Evolutionary conservation across 1,140 invertebrate genomes (phyloP).

Genomic region (Metaphire vulgaris): DNA sequence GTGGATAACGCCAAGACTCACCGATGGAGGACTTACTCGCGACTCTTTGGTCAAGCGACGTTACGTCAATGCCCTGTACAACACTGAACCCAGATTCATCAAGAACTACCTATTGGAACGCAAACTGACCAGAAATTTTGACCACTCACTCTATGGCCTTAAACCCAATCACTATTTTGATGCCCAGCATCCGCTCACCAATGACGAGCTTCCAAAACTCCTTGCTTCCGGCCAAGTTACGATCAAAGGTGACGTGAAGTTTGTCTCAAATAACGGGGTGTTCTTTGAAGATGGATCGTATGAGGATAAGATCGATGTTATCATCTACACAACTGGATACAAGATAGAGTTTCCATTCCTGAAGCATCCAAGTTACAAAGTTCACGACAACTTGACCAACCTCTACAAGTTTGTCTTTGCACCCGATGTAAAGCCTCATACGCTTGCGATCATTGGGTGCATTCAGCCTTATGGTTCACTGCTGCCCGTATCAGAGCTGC

Average conservation of each 20-base stretch:
- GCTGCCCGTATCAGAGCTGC: not conserved
- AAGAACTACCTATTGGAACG: not conserved
- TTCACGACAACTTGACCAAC: not conserved
- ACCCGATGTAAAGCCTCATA: not conserved
- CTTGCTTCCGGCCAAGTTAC: not conserved
- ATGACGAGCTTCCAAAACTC: not conserved
- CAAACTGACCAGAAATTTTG: not conserved
- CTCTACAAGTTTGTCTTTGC: not conserved
- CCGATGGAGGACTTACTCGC: slow-evolving; percentile 42
- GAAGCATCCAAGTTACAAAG: not conserved
- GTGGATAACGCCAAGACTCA: slow-evolving; percentile 53
- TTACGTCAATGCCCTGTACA: not conserved
- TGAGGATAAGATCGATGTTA: not conserved
- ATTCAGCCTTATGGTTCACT: not conserved
- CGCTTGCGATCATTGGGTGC: not conserved
- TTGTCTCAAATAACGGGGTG: not conserved
- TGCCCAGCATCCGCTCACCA: not conserved
- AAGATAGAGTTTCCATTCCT: slow-evolving; percentile 14
- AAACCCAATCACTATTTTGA: not conserved
- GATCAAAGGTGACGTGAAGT: not conserved
- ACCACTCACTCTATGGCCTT: not conserved
- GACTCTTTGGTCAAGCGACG: slow-evolving; percentile 33
- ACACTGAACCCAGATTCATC: not conserved
- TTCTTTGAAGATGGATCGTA: slow-evolving; percentile 37
- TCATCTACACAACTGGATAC: slow-evolving; percentile 11